Evolutionary conservation across 1,140 invertebrate species (phyloP), one percentile per base, ranked within the genome.

Genomic region (Hypsibius dujardini): DNA sequence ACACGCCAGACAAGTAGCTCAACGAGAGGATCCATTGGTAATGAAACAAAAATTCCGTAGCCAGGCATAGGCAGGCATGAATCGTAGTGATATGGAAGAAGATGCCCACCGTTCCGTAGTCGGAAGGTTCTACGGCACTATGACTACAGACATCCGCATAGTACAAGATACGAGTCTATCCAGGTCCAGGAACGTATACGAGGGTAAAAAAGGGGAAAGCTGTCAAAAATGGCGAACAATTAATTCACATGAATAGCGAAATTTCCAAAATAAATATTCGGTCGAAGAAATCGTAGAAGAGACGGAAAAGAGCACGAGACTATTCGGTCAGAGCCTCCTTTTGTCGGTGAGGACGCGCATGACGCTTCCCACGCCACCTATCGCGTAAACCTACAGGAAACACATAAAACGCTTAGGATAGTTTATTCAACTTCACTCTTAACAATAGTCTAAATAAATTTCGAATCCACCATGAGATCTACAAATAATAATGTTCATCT

Each of bases 271-370:
- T 12, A 56, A n/a, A 56, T 12, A n/a, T 56, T 56, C n/a, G 7
- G 50, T n/a, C 7, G n/a, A 56, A 56, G 7, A 56, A 56, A 12
- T 12, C 7, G n/a, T 28, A 28, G 28, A 28, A 28, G 28, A 28
- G 28, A 28, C 28, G 28, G 28, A 28, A 28, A 28, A 28, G 28
- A 28, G 28, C 28, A 28, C 28, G 28, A 28, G 28, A 28, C 28
- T 28, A 28, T 28, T 28, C 50, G n/a, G n/a, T 79, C 77, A 84
- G 69, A 88, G 90, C 80, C 86, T 83, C 82, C 93, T 92, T 76
- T 88, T 88, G 76, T 96, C 93, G 46, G 92, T 89, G 67, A 97
- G 82, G 46, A 95, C 93, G 79, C 94, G 84, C 15, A 95, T 86
- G 78, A 97, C 95, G 77, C 88, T 89, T 40, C 93, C 94, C 60